Evolutionary conservation across 2,797 vertebrate genomes (phyloP).

Genomic region (Tapera naevia): DNA sequence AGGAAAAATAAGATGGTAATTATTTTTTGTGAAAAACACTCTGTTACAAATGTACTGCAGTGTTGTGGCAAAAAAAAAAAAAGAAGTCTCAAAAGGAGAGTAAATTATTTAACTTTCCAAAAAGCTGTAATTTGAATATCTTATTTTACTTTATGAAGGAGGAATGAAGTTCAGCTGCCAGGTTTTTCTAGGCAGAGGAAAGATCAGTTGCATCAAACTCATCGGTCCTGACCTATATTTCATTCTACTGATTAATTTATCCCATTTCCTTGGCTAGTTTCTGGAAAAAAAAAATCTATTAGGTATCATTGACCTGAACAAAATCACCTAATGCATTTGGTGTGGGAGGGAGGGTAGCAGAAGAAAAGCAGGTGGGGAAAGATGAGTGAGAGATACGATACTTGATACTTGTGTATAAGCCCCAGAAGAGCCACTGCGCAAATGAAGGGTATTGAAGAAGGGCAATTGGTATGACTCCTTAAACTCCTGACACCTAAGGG

Average conservation of each 20-base stretch:
- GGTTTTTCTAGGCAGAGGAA: constrained; percentile 44
- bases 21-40: background rate
- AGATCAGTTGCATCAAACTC: constrained; percentile 67
- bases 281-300: constrained; percentile 7
- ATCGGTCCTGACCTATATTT: constrained; percentile 71
- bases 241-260: constrained; percentile 61
- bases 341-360: background rate
- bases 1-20: background rate
- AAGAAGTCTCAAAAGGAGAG: background rate
- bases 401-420: background rate
- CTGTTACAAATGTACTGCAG: background rate
- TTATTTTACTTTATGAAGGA: constrained; percentile 31
- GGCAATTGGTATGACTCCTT: constrained; percentile 36
- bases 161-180: constrained; percentile 44
- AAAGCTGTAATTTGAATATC: constrained; percentile 14
- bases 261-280: constrained; percentile 50
- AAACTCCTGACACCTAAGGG: constrained; percentile 20
- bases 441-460: constrained; percentile 1
- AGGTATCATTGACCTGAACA: constrained; percentile 52
- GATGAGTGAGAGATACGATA: background rate
- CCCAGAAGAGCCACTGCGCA: constrained; percentile 41
- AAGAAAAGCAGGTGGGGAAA: constrained; percentile 32
- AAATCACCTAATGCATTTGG: background rate
- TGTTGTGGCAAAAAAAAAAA: background rate
- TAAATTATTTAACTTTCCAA: constrained; percentile 15